Evolutionary conservation across 2,888 invertebrate species (phyloP), one percentile per base, ranked within the genome.

Genomic region (Saturnia japonica): DNA sequence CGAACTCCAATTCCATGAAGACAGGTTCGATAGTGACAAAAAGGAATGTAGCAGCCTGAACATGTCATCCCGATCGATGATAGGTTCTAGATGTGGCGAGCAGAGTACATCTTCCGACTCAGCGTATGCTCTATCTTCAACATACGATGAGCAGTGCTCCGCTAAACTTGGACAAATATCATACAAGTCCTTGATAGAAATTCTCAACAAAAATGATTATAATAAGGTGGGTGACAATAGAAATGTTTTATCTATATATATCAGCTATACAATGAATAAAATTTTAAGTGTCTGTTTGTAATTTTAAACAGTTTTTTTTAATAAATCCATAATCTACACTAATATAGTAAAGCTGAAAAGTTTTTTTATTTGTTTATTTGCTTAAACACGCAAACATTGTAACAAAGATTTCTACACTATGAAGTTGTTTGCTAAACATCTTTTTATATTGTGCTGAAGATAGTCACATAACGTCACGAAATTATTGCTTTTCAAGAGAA

Each of bases 101-200:
- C 83, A 87, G n/a, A 87, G 84, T 68, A 73, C 82, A 11, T 86
- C 88, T n/a, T 9, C n/a, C 8, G n/a, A 51, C 22, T 11, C 22
- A 2, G 54, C 54, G 1, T n/a, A 7, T 19, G 19, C 47, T 19
- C 6, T 4, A 1, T 1, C 47, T n/a, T 47, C 47, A 74, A 80
- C 84, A 16, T 80, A 83, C 40, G 88, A 90, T 54, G 87, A 85
- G 57, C 89, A 88, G 74, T 86, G 86, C 72, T 86, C 90, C 0
- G 83, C 88, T 0, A 89, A 91, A 0, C 76, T 90, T 68, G 91
- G 91, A 72, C 90, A 91, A 75, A 88, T 90, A 16, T 88, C 91
- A 0, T 89, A 89, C 71, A 82, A 80, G 68, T 84, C 84, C 74
- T 75, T 91, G 19, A 83, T 91, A 70, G 88, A 88, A 54, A 88